Conservation (phyloP, 2,113 vertebrate species). For the Scalopus aquaticus region DNA sequence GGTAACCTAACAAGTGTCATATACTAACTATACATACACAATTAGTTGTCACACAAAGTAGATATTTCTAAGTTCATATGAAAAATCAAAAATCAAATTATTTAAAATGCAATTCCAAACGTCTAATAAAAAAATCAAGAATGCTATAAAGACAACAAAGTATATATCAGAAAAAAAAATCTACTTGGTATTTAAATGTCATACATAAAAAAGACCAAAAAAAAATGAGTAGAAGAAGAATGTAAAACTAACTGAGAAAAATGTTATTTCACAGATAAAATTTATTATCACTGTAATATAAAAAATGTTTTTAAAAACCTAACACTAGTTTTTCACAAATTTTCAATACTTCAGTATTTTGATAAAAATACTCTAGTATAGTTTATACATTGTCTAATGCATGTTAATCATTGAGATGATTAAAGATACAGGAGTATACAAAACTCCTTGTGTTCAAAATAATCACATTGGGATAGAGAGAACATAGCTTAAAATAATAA, state of each 20-base stretch:
- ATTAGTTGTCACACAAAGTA: background rate
- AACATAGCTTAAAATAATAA: too few relatives aligned
- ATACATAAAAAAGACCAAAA: background rate
- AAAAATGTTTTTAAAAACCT: background rate
- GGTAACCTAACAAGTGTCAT: background rate
- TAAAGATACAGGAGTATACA: background rate
- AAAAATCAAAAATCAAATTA: too few relatives aligned
- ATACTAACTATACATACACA: background rate
- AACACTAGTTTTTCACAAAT: background rate
- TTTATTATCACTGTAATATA: background rate
- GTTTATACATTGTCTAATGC: background rate
- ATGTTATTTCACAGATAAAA: background rate
- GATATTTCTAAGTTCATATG: background rate
- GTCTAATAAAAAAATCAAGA: background rate
- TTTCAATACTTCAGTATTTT: too few relatives aligned
- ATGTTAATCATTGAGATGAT: background rate
- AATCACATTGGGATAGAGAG: too few relatives aligned
- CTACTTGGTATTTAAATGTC: background rate
- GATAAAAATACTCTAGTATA: background rate
- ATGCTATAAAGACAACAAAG: background rate
- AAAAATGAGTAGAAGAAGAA: background rate
- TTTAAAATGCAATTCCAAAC: too few relatives aligned
- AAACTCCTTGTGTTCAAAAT: background rate
- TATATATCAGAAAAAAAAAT: background rate
- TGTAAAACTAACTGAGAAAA: background rate